Base-by-base conservation (phyloP, 1,140 invertebrate species). In the Aleiodes sp. region DNA sequence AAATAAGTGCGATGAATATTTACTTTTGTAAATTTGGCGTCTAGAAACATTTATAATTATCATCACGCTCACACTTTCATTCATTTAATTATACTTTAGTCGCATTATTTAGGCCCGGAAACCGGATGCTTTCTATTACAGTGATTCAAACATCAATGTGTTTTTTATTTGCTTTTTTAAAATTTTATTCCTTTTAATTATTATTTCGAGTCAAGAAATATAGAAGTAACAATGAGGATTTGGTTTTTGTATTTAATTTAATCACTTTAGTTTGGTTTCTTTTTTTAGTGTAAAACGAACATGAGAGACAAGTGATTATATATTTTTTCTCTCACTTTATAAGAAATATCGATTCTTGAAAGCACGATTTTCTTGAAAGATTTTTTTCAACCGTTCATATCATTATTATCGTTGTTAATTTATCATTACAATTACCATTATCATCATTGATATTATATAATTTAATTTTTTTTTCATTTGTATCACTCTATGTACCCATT, bases 361-460 rank as follows among this genome's bases (percentile, higher is more conserved):
- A 43, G 24, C 59, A 59, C 35, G 10, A 43, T 43, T 68, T 57
- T 57, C n/a, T 57, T 57, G n/a, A 56, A 16, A 21, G 24, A 24
- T 66, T 57, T 14, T 6, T 46, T 68, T n/a, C n/a, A n/a, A 68
- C 35, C 21, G 39, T 59, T 60, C 56, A 61, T 41, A 68, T 31
- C 28, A 68, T 68, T 68, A 68, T 68, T 68, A 68, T 68, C 65
- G 65, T 68, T 68, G 65, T 68, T 64, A 64, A 24, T 64, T 65
- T 52, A 65, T 57, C 16, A 68, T 76, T 74, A 74, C 73, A 71
- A 70, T 74, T 68, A 63, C 70, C 64, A 72, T 74, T 68, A 37
- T 75, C 73, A 70, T 74, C 68, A 73, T 72, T 70, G 73, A 74
- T 77, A 74, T 75, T 73, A 73, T 60, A 67, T 70, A 59, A 59